Evolutionary conservation across 2,888 invertebrate species (phyloP).

Genomic region (Lucinisca nassula): DNA sequence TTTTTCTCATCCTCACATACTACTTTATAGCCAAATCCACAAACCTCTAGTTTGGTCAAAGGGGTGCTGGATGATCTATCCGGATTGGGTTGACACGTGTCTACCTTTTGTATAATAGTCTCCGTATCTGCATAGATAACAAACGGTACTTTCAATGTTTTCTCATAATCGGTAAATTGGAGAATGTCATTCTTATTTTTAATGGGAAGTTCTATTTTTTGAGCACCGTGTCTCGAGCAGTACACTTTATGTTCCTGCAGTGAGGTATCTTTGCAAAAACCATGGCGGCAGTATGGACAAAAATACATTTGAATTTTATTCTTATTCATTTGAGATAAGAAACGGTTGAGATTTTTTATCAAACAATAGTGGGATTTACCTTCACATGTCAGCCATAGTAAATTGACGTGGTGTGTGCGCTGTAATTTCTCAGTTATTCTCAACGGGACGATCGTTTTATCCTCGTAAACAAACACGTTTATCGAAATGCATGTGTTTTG

Average conservation of each 20-base stretch:
- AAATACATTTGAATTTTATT: constrained; percentile 18
- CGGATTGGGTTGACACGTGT: constrained; percentile 43
- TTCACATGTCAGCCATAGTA: constrained; percentile 45
- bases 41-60: constrained; percentile 42
- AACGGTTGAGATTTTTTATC: constrained; percentile 57
- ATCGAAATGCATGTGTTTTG: constrained; percentile 44
- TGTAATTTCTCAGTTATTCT: constrained; percentile 33
- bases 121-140: constrained; percentile 60
- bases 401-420: constrained; percentile 51
- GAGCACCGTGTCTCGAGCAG: constrained; percentile 30
- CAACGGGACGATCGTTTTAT: constrained; percentile 42
- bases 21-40: constrained; percentile 49
- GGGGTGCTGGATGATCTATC: constrained; percentile 29
- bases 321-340: constrained; percentile 47
- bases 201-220: constrained; percentile 37
- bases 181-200: constrained; percentile 22
- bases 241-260: constrained; percentile 32
- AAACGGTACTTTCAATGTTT: constrained; percentile 44
- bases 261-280: constrained; percentile 16
- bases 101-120: constrained; percentile 41
- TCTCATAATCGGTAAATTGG: constrained; percentile 53
- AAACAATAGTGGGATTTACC: constrained; percentile 57
- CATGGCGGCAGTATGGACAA: constrained; percentile 46
- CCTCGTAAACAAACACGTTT: constrained; percentile 63
- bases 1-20: constrained; percentile 38